Evolutionary conservation across 1,140 invertebrate genomes (phyloP).

Genomic region (Camponotus pennsylvanicus): DNA sequence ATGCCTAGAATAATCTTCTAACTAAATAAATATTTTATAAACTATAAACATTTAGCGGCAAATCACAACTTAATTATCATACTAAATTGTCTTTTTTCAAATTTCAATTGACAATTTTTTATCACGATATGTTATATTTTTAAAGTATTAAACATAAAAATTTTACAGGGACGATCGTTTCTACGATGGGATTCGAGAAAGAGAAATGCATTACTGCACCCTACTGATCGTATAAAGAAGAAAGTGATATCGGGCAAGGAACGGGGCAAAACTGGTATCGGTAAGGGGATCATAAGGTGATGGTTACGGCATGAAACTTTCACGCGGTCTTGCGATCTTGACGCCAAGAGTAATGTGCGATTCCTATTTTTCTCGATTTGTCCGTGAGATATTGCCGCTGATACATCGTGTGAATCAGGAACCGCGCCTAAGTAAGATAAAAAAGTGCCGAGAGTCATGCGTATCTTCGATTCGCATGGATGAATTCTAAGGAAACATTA

Average conservation of each 20-base stretch:
- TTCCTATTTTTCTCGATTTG: slow-evolving; percentile 38
- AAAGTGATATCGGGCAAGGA: slow-evolving; percentile 36
- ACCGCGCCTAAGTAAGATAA: background rate
- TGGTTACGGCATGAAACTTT: slow-evolving; percentile 54
- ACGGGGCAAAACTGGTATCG: background rate
- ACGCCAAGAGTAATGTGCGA: background rate
- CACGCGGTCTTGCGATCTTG: slow-evolving; percentile 58
- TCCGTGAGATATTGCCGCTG: background rate
- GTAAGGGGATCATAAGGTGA: slow-evolving; percentile 18
- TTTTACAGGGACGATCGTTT: background rate
- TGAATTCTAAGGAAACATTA: slow-evolving; percentile 16
- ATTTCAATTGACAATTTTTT: no score
- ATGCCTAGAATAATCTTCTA: no score
- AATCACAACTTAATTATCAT: no score
- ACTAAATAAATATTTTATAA: no score
- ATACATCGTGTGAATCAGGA: background rate
- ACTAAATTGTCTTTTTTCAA: no score
- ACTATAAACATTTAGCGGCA: no score
- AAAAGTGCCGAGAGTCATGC: background rate
- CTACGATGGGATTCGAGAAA: background rate
- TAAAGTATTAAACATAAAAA: background rate
- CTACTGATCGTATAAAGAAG: slow-evolving; percentile 34
- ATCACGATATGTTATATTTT: background rate
- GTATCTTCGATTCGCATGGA: slow-evolving; percentile 38
- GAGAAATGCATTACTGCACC: slow-evolving; percentile 41